Evolutionary conservation across 2,888 invertebrate genomes (phyloP).

Genomic region (Epirrita christyi): DNA sequence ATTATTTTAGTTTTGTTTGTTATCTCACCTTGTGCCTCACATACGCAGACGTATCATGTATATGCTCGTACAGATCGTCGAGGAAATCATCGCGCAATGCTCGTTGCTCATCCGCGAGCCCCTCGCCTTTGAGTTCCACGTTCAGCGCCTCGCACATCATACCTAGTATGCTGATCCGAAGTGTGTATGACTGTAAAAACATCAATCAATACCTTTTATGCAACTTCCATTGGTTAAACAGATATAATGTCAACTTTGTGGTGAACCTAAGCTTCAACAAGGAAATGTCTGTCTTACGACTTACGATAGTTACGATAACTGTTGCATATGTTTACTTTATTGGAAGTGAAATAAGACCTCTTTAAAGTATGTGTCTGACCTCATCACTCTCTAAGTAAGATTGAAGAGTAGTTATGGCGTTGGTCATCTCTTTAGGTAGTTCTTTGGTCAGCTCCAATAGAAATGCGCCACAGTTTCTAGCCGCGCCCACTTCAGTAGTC

Average conservation of each 20-base stretch:
- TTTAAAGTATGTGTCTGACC: slow-evolving; percentile 54
- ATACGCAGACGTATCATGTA: slow-evolving; percentile 93
- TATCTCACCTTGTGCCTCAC: slow-evolving; percentile 90
- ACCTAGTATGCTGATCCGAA: slow-evolving; percentile 92
- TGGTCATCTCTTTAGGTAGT: slow-evolving; percentile 85
- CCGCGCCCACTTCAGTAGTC: slow-evolving; percentile 69
- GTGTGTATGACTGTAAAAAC: slow-evolving; percentile 83
- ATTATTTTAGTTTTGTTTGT: neutral
- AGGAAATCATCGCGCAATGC: slow-evolving; percentile 91
- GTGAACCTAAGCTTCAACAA: too few relatives aligned
- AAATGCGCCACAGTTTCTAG: slow-evolving; percentile 82
- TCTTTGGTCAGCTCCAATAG: slow-evolving; percentile 87
- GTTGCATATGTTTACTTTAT: too few relatives aligned
- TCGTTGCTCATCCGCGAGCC: slow-evolving; percentile 87
- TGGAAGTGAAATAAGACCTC: too few relatives aligned
- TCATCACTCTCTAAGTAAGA: slow-evolving; percentile 86
- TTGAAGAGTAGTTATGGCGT: slow-evolving; percentile 85
- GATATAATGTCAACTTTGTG: too few relatives aligned
- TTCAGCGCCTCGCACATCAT: slow-evolving; percentile 93
- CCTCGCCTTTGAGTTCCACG: slow-evolving; percentile 89
- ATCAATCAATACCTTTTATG: neutral
- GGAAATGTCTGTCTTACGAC: too few relatives aligned
- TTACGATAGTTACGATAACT: too few relatives aligned
- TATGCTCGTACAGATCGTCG: slow-evolving; percentile 91
- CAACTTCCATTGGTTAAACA: too few relatives aligned